Evolutionary conservation across 53 echinoderm and acorn worm species (phyloP).

Genomic region (Crossaster papposus): DNA sequence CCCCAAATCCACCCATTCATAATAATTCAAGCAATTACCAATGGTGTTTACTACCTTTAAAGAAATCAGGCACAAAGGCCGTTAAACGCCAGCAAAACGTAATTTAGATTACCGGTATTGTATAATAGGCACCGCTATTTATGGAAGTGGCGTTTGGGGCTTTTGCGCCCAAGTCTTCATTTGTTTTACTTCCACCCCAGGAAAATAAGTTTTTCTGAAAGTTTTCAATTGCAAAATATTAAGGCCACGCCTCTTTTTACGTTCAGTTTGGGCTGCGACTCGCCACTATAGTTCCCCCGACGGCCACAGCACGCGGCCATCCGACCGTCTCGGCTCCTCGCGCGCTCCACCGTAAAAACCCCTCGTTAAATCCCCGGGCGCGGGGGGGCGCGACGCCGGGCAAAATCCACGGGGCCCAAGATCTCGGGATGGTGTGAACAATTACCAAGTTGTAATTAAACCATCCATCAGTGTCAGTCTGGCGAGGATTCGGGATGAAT

Average conservation of each 20-base stretch:
- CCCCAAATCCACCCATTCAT: too few relatives aligned
- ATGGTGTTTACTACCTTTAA: too few relatives aligned
- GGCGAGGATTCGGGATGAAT: slow-evolving; percentile 32
- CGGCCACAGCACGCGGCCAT: neutral
- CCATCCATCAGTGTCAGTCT: slow-evolving; percentile 54
- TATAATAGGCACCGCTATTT: too few relatives aligned
- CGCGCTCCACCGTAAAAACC: neutral
- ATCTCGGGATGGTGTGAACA: slow-evolving; percentile 54
- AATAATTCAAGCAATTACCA: too few relatives aligned
- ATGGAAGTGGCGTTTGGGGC: too few relatives aligned
- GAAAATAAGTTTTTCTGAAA: neutral
- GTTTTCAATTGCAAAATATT: neutral
- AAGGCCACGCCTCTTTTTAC: neutral
- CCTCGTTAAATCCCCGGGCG: slow-evolving; percentile 48
- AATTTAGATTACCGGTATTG: too few relatives aligned
- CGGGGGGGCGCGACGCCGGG: slow-evolving; percentile 11
- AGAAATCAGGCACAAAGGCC: too few relatives aligned
- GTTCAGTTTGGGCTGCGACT: neutral
- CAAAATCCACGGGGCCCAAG: slow-evolving; percentile 22
- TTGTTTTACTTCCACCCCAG: too few relatives aligned
- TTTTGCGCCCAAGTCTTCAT: too few relatives aligned
- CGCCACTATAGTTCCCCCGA: neutral
- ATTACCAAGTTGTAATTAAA: slow-evolving; percentile 62
- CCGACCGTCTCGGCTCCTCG: neutral
- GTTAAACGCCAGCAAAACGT: too few relatives aligned